Evolutionary conservation across 2,113 vertebrate species (phyloP), one percentile per base, ranked within the genome.

Genomic region (Dipodomys spectabilis): DNA sequence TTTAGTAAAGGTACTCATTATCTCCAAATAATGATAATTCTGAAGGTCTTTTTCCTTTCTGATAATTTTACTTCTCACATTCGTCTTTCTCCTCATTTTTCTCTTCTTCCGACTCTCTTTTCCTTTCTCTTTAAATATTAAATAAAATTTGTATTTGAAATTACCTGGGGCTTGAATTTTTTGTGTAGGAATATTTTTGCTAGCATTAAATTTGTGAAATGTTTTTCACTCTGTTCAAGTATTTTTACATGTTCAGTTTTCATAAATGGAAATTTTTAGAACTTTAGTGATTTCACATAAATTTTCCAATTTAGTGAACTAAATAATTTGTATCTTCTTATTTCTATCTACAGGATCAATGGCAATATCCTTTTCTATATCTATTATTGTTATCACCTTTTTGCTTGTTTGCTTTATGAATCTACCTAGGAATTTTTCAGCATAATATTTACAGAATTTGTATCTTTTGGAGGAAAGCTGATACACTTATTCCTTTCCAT

Each of bases 61-160:
- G 15, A 57, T 19, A 68, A 44, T 77, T 57, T 73, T 72, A 77
- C 65, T 65, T 86, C n/a, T 75, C n/a, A 30, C 1, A 49, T 19
- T 62, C 60, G 9, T 62, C 60, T 22, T 62, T 62, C 20, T 15
- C 60, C 25, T 83, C 5, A 9, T 57, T 45, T 49, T 44, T 30
- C 5, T 18, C 27, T 74, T 30, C 45, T 68, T 23, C n/a, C 35
- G 7, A 3, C 45, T 82, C 32, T 6, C 67, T 22, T 84, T 62
- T 39, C 27, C 7, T 30, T 49, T 64, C 77, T 57, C 62, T 89
- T 86, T 92, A 64, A 93, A 60, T 79, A 89, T 67, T 88, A 64
- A 7, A 32, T 49, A 49, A 25, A 81, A 81, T 84, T 77, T 92
- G 23, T 7, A 65, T 88, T 88, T 45, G 27, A 5, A 77, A 60